These are phyloP conservation scores for Erebia epiphron DNA, from an alignment of 2,888 invertebrate genomes.

Conservation along the genomic window DNA sequence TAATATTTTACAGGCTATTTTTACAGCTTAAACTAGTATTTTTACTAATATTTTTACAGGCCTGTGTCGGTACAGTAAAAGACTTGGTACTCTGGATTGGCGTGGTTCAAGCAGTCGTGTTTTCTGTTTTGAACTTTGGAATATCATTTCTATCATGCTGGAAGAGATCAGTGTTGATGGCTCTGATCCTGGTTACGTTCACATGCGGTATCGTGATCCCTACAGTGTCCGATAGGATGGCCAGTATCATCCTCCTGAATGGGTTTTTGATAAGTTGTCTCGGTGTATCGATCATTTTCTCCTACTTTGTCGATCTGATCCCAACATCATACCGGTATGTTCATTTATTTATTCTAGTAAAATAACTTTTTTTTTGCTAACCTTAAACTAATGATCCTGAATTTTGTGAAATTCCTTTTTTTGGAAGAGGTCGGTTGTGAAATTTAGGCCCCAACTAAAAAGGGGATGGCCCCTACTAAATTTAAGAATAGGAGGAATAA, in stretches of 20 bases:
- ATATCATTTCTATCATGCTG: neutral
- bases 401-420: no score
- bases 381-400: no score
- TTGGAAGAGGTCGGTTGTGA: no score
- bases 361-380: neutral
- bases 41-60: neutral
- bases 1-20: no score
- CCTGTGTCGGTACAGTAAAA: neutral
- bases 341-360: neutral
- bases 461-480: no score
- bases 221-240: neutral
- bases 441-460: no score
- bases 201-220: neutral
- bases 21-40: no score
- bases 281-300: neutral
- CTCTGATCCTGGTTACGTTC: neutral
- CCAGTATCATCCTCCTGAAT: neutral
- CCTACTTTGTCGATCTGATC: constrained; percentile 2
- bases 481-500: no score
- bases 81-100: constrained; percentile 8
- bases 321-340: constrained; percentile 10
- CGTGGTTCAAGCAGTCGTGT: neutral
- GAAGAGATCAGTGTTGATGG: neutral
- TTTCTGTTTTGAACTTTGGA: neutral
- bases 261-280: neutral